Evolutionary conservation across 2,888 invertebrate species (phyloP).

Genomic region (Apocheima hispidaria): DNA sequence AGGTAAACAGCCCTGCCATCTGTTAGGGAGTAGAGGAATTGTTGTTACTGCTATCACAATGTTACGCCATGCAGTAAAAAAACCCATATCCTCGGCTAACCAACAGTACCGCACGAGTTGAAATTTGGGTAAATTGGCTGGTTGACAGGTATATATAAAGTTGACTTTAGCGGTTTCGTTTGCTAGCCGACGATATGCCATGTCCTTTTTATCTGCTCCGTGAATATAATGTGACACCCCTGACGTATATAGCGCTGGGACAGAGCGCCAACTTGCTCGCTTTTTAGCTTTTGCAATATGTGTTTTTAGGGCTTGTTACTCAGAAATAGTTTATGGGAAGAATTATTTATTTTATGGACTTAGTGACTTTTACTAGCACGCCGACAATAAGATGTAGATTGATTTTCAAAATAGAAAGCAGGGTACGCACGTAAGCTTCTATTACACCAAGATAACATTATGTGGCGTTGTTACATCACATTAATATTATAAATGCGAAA

Average conservation of each 20-base stretch:
- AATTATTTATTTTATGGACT: constrained; percentile 60
- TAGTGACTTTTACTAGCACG: constrained; percentile 45
- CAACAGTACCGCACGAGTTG: no score
- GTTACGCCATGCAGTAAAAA: no score
- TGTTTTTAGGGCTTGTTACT: constrained; percentile 60
- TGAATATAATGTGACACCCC: constrained; percentile 48
- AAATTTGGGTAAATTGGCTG: no score
- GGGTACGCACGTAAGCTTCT: neutral
- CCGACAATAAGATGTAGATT: constrained; percentile 42
- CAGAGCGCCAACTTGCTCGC: constrained; percentile 50
- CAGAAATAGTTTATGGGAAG: constrained; percentile 63
- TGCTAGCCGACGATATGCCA: neutral
- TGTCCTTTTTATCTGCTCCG: neutral
- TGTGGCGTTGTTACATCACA: no score
- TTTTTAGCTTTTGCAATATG: constrained; percentile 43
- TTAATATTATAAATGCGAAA: no score
- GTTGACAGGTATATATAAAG: no score
- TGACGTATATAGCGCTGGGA: constrained; percentile 67
- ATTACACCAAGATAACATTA: no score
- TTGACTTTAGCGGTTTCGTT: no score
- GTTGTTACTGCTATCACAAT: no score
- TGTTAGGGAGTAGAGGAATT: no score
- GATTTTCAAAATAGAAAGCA: constrained; percentile 37
- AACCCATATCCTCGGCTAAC: no score
- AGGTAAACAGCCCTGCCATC: no score